Percentiles rank a stretch among this genome's conserved stretches.
These are phyloP conservation scores for Hyposoter dolosus DNA, from an alignment of 2,888 invertebrate species.

Conservation along the genomic window DNA sequence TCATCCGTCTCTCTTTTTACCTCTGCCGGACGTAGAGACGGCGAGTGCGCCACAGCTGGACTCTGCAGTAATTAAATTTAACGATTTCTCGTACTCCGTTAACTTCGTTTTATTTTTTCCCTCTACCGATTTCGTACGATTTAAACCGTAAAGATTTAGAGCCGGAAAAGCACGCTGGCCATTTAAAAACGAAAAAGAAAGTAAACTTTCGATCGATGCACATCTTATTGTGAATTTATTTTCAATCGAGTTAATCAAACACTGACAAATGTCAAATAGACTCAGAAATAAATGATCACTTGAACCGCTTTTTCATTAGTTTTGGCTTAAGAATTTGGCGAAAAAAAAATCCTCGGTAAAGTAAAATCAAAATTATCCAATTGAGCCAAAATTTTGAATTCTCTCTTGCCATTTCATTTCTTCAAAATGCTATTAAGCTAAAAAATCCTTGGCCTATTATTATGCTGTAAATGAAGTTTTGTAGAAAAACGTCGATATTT, in stretches of 20 bases:
- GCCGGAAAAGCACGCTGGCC: constrained; percentile 6
- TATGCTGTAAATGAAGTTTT: too few species aligned
- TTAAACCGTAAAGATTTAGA: constrained; percentile 42
- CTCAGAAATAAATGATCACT: not conserved
- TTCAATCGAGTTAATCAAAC: not conserved
- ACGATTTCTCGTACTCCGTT: constrained; percentile 75
- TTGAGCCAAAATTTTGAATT: too few species aligned
- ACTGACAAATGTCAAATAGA: not conserved
- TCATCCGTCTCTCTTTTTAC: constrained; percentile 2
- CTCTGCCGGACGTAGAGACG: constrained; percentile 45
- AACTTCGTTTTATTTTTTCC: constrained; percentile 58
- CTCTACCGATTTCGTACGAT: constrained; percentile 34
- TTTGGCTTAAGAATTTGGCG: too few species aligned
- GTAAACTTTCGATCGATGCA: constrained; percentile 29
- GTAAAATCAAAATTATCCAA: too few species aligned
- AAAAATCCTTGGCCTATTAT: not conserved
- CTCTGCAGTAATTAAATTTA: constrained; percentile 76
- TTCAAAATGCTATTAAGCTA: too few species aligned
- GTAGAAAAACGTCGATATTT: too few species aligned
- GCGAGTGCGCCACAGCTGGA: constrained; percentile 65
- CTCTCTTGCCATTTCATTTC: too few species aligned
- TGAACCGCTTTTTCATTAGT: not conserved
- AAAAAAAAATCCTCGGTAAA: too few species aligned
- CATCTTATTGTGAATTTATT: not conserved
- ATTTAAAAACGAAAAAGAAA: not conserved